phyloP scores from a whole-genome alignment of 1,140 invertebrate species.

The Calosoma granatense region DNA sequence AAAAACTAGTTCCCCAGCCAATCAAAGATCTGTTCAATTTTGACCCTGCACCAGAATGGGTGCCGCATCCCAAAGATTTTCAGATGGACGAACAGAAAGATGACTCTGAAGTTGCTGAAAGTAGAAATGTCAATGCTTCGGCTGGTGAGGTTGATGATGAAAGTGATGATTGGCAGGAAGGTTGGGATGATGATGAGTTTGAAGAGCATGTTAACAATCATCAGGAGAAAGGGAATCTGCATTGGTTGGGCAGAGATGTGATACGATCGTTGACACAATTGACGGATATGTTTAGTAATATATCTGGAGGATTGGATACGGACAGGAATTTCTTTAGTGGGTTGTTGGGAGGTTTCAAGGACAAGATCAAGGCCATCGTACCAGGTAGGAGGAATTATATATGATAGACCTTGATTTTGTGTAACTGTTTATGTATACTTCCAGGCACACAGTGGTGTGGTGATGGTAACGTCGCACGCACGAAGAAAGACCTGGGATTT shows the following conservation, averaged over 20 bases:
- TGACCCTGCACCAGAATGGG: background rate
- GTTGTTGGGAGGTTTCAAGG: constrained; percentile 36
- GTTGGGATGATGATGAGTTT: background rate
- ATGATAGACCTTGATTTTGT: background rate
- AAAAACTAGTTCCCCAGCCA: background rate
- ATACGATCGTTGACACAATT: background rate
- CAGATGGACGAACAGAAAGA: background rate
- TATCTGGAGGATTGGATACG: constrained; percentile 27
- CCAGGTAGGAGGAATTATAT: constrained; percentile 33
- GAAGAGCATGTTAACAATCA: background rate
- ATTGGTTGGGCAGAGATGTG: background rate
- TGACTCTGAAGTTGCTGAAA: background rate
- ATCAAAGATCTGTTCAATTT: background rate
- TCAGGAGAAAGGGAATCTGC: background rate
- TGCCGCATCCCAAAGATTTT: background rate
- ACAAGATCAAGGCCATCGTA: constrained; percentile 41
- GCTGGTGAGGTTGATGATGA: background rate
- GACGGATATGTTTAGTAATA: background rate
- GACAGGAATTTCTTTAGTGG: constrained; percentile 36
- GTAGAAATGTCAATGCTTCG: background rate
- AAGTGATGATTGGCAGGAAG: background rate
- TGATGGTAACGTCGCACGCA: constrained; percentile 37
- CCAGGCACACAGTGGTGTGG: constrained; percentile 49
- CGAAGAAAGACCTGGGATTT: constrained; percentile 38
- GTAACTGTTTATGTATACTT: constrained; percentile 9